Base-by-base conservation (phyloP, 2,113 vertebrate genomes). In the Phyllostomus hastatus region DNA sequence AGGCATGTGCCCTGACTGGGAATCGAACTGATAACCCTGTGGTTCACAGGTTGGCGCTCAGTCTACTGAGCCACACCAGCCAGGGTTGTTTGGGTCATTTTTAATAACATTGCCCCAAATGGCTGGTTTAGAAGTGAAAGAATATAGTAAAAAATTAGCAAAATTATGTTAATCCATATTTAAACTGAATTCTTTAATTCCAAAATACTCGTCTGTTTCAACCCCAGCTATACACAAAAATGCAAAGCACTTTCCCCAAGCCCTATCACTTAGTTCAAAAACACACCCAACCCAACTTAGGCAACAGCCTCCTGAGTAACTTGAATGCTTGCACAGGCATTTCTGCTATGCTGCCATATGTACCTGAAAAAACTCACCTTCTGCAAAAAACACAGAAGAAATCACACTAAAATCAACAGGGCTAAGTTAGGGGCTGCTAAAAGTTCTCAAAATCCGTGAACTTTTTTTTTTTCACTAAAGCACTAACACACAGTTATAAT, bases 71-170 rank as follows among this genome's bases (percentile, higher is more conserved):
- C 57, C 22, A 59, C 22, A 59, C 57, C 22, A 59, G 22, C 57
- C 57, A 82, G 33, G 76, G 43, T 12, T 95, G 26, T 89, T 66
- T 90, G 33, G 52, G 66, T 84, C 61, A 61, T 46, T 81, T 75
- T 80, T 80, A 93, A 78, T 78, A 33, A 76, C 50, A 26, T 54
- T 93, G 43, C 43, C 31, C 66, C 90, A 90, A 82, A 66, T 35
- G 70, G 41, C 28, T 80, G 28, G n/a, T 64, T 92, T 94, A 94
- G 64, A 97, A 89, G 52, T 75, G 85, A 92, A 88, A 95, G 24
- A 17, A 76, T 64, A 87, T 5, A 90, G 35, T 59, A 41, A 86
- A 92, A 66, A 90, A 35, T 66, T 14, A 82, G n/a, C n/a, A 93
- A 67, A 92, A 85, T 73, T 90, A 43, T 83, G 81, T 66, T 87